Base-by-base conservation (phyloP, 2,888 invertebrate genomes). In the Cryptus armator region DNA sequence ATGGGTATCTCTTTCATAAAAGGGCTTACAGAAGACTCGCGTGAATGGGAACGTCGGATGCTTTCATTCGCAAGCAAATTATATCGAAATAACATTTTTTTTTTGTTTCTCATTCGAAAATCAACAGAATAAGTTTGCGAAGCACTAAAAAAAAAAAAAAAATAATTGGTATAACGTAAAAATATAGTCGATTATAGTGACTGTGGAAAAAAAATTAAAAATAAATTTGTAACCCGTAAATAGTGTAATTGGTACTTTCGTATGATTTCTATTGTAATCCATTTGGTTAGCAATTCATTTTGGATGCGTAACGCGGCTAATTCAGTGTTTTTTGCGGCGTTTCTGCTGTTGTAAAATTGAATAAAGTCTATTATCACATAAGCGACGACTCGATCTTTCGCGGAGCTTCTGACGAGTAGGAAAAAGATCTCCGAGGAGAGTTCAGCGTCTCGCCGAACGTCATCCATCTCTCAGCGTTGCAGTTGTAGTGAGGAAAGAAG, bases 401-500 rank as follows among this genome's bases (percentile, higher is more conserved):
- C 62, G 79, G 79, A 74, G 79, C 72, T 79, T 29, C n/a, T 3
- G 29, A 32, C 48, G 48, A 7, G 70, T 24, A 43, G 48, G 53
- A 81, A 48, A 48, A 29, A 62, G 29, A 75, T 64, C 32, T 37
- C 14, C 72, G 51, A 74, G 62, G 56, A 70, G 44, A 24, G 48
- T 66, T 68, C 43, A 37, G 48, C 64, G 84, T 78, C 78, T 87
- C 87, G 82, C 66, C 74, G 83, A 87, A 78, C 88, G 88, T 87
- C 88, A 91, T 92, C 87, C 89, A 91, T 91, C 91, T 92, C 89
- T 86, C 84, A 75, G 75, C 84, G 83, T 43, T 70, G 79, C 87
- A 88, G 84, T 90, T 88, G 88, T 87, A 89, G 89, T 87, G 88
- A 88, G 87, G 89, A 89, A 90, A 90, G 89, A 91, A 88, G 88